Percentiles rank a stretch among this genome's conserved stretches.
Conservation (phyloP, 2,113 vertebrate genomes). For the Perca fluviatilis region DNA sequence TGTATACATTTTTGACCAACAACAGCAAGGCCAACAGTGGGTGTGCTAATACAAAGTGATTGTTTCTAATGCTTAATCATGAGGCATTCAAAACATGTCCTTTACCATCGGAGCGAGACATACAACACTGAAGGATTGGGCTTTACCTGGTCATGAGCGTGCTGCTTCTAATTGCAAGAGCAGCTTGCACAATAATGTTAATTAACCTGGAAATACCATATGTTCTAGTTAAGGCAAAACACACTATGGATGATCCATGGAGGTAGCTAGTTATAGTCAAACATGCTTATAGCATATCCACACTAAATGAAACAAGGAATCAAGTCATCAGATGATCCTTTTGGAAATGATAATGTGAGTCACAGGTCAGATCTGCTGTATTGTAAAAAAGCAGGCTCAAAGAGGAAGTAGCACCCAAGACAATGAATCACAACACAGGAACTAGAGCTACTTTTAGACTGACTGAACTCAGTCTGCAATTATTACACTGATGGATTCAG, state of each 20-base stretch:
- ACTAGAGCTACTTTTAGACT: slow-evolving; percentile 7
- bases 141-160: background rate
- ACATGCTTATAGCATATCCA: background rate
- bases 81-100: background rate
- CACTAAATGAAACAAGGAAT: slow-evolving; percentile 8
- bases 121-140: background rate
- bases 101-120: background rate
- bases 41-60: background rate
- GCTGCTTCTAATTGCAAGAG: slow-evolving; percentile 31
- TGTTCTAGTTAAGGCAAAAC: background rate
- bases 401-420: slow-evolving; percentile 71
- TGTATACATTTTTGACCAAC: background rate
- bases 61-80: background rate
- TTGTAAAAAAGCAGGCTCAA: slow-evolving; percentile 33
- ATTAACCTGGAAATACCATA: slow-evolving; percentile 27
- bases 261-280: background rate
- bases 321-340: background rate
- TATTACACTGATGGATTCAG: background rate
- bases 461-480: background rate
- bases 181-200: slow-evolving; percentile 23
- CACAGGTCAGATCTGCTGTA: background rate
- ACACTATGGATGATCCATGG: background rate
- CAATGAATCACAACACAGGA: slow-evolving; percentile 65
- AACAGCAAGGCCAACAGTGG: background rate
- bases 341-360: background rate